Evolutionary conservation across 2,888 invertebrate genomes (phyloP), one percentile per base, ranked within the genome.

Genomic region (Lottia scabra): DNA sequence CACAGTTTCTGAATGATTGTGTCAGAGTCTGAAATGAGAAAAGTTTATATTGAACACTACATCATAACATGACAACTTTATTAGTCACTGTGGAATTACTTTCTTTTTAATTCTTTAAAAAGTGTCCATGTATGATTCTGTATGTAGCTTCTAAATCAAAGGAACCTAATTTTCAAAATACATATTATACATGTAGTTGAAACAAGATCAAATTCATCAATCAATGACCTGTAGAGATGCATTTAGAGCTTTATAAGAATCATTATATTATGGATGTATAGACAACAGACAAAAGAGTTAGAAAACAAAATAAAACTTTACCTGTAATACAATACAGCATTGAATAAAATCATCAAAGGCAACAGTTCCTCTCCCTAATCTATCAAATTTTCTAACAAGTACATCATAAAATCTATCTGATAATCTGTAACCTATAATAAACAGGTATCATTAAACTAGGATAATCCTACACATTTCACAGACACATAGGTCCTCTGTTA

Each of bases 331-430:
- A 77, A 98, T 93, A 89, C 97, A 97, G 88, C 97, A 96, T 89
- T 98, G 98, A 81, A 99, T 98, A 89, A 99, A 99, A 90, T 99
- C 99, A 91, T 99, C 99, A 91, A 99, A 99, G 70, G 96, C 93
- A 83, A 99, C 95, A 10, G 94, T 95, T 45, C 96, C 96, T 65
- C 87, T 75, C n/a, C 97, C 97, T 85, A 93, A 94, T 79, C 98
- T 92, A 90, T 99, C 99, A 91, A 98, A 99, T 90, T 98, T 98
- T 80, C 94, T 93, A 69, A 99, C 92, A 85, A 99, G 92, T 48
- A 94, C 92, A 76, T 93, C 93, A 73, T 96, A 92, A 70, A 98
- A 92, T 73, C 92, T 92, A 83, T 97, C 96, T 0, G 96, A 95
- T 46, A 99, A 90, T 45, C 92, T 85, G 79, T 92, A 92, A n/a